Conservation (phyloP, 2,888 invertebrate species). For the Macrophya alboannulata region DNA sequence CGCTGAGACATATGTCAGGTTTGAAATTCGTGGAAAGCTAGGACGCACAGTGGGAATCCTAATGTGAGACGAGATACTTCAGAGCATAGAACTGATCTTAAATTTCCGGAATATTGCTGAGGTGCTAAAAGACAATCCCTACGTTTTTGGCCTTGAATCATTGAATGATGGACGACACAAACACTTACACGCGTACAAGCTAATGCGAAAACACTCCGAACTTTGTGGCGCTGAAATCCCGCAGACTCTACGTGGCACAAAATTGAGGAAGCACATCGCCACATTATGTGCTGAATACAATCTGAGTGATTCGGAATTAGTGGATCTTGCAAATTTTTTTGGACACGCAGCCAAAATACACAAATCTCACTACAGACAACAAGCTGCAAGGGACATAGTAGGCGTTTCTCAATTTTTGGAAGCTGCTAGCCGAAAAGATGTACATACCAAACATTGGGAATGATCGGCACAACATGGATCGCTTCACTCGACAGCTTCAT, state of each 20-base stretch:
- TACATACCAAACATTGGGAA: neutral
- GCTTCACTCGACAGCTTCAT: neutral
- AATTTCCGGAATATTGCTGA: slow-evolving; percentile 16
- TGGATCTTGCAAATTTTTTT: slow-evolving; percentile 62
- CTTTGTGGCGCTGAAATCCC: slow-evolving; percentile 62
- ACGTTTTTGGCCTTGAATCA: slow-evolving; percentile 40
- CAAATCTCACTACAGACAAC: slow-evolving; percentile 61
- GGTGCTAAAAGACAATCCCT: slow-evolving; percentile 25
- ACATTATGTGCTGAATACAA: slow-evolving; percentile 60
- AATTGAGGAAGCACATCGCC: slow-evolving; percentile 64
- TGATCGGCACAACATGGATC: neutral
- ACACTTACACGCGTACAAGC: slow-evolving; percentile 55
- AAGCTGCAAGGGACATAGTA: slow-evolving; percentile 60
- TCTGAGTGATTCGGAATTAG: slow-evolving; percentile 60
- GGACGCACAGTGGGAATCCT: slow-evolving; percentile 37
- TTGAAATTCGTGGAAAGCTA: slow-evolving; percentile 43
- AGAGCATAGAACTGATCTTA: slow-evolving; percentile 21
- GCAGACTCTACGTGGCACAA: too few species aligned
- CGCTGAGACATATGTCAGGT: slow-evolving; percentile 33
- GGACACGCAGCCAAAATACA: slow-evolving; percentile 65
- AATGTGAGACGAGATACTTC: slow-evolving; percentile 6
- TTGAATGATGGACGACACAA: slow-evolving; percentile 14
- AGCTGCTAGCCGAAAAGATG: slow-evolving; percentile 53
- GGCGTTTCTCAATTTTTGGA: slow-evolving; percentile 60
- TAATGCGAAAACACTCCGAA: slow-evolving; percentile 59